Base-by-base conservation (phyloP, 2,888 invertebrate genomes). In the Brachyopa scutellaris region DNA sequence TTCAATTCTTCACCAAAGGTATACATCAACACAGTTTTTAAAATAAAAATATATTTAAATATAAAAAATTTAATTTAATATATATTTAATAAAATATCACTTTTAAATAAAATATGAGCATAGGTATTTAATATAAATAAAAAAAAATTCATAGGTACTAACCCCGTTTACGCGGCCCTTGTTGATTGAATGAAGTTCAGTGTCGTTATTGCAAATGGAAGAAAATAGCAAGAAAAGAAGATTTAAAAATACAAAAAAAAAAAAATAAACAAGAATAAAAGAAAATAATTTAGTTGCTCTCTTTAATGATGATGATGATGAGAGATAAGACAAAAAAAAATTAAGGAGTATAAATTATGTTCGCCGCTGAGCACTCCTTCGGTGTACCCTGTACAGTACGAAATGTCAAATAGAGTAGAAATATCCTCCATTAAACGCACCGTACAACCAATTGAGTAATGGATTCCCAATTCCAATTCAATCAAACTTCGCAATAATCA, bases 81-180 rank as follows among this genome's bases (percentile, higher is more conserved):
- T n/a, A n/a, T n/a, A n/a, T n/a, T n/a, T n/a, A n/a, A n/a, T n/a
- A n/a, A n/a, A n/a, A n/a, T n/a, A n/a, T n/a, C n/a, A n/a, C n/a
- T n/a, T n/a, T n/a, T n/a, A n/a, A n/a, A n/a, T n/a, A n/a, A n/a
- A n/a, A n/a, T n/a, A n/a, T 26, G 26, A 5, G 6, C 26, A 26
- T 26, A 26, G 26, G 26, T 26, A 26, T 4, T 19, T 29, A 2
- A 42, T 5, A 7, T 17, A 8, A 53, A 29, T 21, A 72, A 66
- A 38, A 42, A 36, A 47, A 29, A 42, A 31, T 1, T 21, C 7
- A 23, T 70, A 0, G 49, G 67, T 82, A 82, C 82, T 66, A 82
- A 82, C 82, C 82, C 82, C 82, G 82, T 82, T 82, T 72, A 82
- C 82, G 70, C 82, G 82, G 77, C 82, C 82, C 82, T 82, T 77